Conservation (phyloP, 37 sponge, comb jelly and placozoan genomes). For the Ephydatia muelleri region DNA sequence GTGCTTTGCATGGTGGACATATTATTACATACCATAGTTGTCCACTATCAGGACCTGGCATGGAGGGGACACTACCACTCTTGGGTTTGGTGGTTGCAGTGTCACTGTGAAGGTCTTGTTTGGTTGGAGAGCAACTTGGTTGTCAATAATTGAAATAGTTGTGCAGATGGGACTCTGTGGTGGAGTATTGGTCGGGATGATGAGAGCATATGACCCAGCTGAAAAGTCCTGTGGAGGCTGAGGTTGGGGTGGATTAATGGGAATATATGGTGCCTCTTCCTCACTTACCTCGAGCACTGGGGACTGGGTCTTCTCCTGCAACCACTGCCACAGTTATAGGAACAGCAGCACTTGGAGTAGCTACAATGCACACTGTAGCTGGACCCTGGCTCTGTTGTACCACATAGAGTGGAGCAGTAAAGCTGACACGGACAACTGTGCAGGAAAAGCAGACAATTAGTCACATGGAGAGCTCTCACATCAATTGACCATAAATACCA, state of each 20-base stretch:
- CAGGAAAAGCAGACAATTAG: not conserved
- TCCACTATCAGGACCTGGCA: not conserved
- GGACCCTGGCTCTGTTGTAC: not conserved
- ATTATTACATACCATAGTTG: not conserved
- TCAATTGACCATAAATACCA: not conserved
- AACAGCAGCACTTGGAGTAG: not conserved
- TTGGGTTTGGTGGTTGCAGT: not conserved
- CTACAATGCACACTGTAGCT: not conserved
- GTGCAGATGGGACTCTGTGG: not conserved
- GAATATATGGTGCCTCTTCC: not conserved
- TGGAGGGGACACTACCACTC: not conserved
- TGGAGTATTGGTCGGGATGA: not conserved
- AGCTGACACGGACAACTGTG: not conserved
- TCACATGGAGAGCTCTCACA: not conserved
- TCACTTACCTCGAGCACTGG: not conserved
- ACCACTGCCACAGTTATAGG: not conserved
- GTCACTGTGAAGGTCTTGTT: not conserved
- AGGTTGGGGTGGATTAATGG: not conserved
- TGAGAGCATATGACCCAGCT: not conserved
- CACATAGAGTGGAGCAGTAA: not conserved
- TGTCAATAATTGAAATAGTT: not conserved
- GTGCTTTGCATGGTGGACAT: too few relatives aligned
- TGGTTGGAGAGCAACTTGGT: not conserved
- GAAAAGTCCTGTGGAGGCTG: not conserved
- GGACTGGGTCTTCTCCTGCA: not conserved